Conservation (phyloP, 2,888 invertebrate species). For the Ectobius pallidus region DNA sequence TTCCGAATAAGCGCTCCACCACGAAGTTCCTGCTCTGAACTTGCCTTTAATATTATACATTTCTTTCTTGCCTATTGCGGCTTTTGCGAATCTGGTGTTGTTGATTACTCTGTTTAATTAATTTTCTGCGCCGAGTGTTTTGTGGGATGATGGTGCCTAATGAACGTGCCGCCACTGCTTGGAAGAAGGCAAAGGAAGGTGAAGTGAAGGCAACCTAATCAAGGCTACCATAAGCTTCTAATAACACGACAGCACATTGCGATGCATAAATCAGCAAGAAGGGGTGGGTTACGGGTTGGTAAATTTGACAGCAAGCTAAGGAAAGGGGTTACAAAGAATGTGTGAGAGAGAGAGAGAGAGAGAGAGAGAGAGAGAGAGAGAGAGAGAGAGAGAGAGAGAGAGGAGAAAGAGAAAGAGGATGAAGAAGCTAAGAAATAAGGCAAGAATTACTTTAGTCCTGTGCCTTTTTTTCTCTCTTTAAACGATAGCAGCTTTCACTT, state of each 20-base stretch:
- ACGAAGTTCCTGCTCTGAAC: too few relatives aligned
- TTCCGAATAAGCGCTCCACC: too few relatives aligned
- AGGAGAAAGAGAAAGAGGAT: not conserved
- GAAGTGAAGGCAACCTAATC: not conserved
- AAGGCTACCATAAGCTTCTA: conserved; percentile 16
- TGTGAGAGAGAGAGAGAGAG: not conserved
- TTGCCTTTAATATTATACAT: too few relatives aligned
- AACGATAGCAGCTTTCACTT: not conserved
- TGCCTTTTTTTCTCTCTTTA: not conserved
- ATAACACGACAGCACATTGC: conserved; percentile 1
- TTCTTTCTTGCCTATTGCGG: too few relatives aligned
- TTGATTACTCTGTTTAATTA: too few relatives aligned
- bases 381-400: not conserved
- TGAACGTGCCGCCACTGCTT: too few relatives aligned
- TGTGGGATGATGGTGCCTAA: too few relatives aligned
- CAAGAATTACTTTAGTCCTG: not conserved
- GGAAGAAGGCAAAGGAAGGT: not conserved
- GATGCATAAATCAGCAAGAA: not conserved
- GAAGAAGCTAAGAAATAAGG: not conserved
- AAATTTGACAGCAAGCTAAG: not conserved
- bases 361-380: not conserved
- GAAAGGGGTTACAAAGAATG: not conserved
- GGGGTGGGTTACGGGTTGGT: too few relatives aligned
- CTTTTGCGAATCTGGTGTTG: too few relatives aligned
- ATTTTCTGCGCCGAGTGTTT: too few relatives aligned